Base-by-base conservation (phyloP, 2,888 invertebrate genomes). In the Nesidiocoris tenuis region DNA sequence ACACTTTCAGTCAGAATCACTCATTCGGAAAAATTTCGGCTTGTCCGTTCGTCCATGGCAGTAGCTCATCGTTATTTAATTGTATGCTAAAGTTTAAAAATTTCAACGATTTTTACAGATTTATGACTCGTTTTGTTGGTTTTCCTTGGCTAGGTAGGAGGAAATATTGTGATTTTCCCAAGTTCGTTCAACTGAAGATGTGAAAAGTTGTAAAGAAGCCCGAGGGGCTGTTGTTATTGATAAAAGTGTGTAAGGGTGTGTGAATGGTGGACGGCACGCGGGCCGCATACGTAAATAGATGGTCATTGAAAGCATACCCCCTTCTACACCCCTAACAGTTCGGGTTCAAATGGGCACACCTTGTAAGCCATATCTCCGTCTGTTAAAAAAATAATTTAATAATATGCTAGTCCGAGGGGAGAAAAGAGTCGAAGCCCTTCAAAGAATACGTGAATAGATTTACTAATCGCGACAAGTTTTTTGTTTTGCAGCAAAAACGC, bases 261-360 rank as follows among this genome's bases (percentile, higher is more conserved):
- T 22, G 68, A 39, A 23, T 77, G 80, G 76, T 79, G 80, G 80
- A 80, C 80, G 67, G 61, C 54, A 74, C 80, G 79, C 70, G 64
- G 61, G 64, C 67, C 16, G 80, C 78, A 80, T 80, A 77, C 77
- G 22, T 75, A 78, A 80, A 76, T 76, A 78, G 79, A 61, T 78
- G 79, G 79, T 79, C 79, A 79, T 79, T 79, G 78, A 76, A 77
- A 75, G 64, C 70, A 65, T 75, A 72, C 75, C 74, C 63, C 67
- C 68, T 16, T 74, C 18, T 22, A 75, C 21, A 19, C 59, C 59
- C 5, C n/a, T 16, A 17, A 39, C 39, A 17, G n/a, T n/a, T 59
- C 59, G 2, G 59, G 18, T n/a, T 59, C 3, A 17, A 59, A 19
- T 55, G 57, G 3, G 19, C 39, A 75, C 75, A 75, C 75, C 75